Base-by-base conservation (phyloP, 1,140 invertebrate species). In the Homarus americanus region DNA sequence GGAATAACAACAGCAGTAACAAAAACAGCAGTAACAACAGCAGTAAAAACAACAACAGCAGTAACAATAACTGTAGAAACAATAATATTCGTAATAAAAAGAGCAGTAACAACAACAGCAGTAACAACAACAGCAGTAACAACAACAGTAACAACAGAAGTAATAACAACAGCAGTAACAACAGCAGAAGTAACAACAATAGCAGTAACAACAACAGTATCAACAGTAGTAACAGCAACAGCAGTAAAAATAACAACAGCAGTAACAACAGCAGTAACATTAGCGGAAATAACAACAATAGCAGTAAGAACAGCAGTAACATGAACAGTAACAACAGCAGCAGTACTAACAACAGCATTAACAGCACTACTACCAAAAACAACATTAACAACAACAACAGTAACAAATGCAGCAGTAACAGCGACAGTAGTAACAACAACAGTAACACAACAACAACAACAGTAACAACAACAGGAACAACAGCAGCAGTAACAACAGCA, bases 401-500 rank as follows among this genome's bases (percentile, higher is more conserved):
- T n/a, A n/a, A n/a, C 24, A 10, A 63, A n/a, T n/a, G n/a, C n/a
- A n/a, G n/a, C n/a, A n/a, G n/a, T n/a, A n/a, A n/a, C n/a, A 28
- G 66, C 0, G 28, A 73, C 3, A 28, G 9, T n/a, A n/a, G n/a
- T n/a, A n/a, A n/a, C n/a, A n/a, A n/a, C n/a, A n/a, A n/a, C n/a
- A n/a, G n/a, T n/a, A n/a, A n/a, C n/a, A n/a, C n/a, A n/a, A n/a
- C n/a, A n/a, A n/a, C 4, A 28, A 32, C 4, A 28, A 24, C 5
- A 32, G 66, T 72, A 9, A 32, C 34, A 9, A 4, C 34, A 9
- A 32, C 34, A 72, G 5, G 5, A 34, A 38, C 40, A 75, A 38
- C 40, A 75, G 72, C 40, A 75, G 72, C 40, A 75, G 72, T 75
- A 75, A 38, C 40, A 75, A 38, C 40, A 75, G 72, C 40, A 75